Conservation (phyloP, 2,797 vertebrate genomes). For the Eulemur coronatus region DNA sequence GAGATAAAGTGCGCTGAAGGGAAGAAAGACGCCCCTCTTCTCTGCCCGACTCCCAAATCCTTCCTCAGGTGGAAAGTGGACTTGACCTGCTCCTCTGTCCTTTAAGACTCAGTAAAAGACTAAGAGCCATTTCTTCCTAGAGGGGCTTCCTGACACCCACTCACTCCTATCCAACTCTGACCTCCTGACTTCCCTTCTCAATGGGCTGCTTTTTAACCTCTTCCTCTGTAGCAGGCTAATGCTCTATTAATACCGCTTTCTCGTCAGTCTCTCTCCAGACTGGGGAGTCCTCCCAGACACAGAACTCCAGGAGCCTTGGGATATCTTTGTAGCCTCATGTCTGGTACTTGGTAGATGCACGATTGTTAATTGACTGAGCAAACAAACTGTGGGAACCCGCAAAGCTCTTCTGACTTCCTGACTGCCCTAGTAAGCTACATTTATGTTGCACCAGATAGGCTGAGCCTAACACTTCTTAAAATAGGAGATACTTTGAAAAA, state of each 20-base stretch:
- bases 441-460: background rate
- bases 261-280: background rate
- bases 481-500: conserved; percentile 1
- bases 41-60: background rate
- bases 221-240: background rate
- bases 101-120: background rate
- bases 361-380: background rate
- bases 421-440: background rate
- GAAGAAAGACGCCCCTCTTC: background rate
- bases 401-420: conserved; percentile 35
- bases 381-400: conserved; percentile 39
- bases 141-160: background rate
- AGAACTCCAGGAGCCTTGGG: background rate
- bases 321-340: background rate
- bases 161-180: background rate
- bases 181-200: background rate
- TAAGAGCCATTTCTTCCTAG: background rate
- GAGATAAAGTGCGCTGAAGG: background rate
- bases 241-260: background rate
- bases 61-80: background rate
- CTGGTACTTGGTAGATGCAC: background rate
- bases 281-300: background rate
- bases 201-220: background rate
- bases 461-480: conserved; percentile 14
- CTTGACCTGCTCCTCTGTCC: background rate